phyloP scores from a whole-genome alignment of 2,113 vertebrate species.

The Gambusia affinis region DNA sequence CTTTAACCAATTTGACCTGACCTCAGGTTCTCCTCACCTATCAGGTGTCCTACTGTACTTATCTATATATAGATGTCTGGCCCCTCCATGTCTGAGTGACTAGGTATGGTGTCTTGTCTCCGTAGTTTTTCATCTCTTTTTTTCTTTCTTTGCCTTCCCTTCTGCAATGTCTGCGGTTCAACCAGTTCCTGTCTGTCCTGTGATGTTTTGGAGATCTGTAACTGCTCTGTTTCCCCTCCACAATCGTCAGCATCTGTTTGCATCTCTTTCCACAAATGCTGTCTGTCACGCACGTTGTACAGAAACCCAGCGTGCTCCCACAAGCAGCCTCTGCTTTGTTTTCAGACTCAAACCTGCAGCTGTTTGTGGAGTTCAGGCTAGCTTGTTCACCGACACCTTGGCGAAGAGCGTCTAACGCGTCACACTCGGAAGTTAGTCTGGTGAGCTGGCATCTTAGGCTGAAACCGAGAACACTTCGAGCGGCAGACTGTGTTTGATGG shows the following conservation, averaged over 20 bases:
- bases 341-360: neutral
- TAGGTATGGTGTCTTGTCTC: neutral
- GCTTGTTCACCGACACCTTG: neutral
- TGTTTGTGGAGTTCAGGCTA: neutral
- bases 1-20: neutral
- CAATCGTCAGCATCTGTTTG: neutral
- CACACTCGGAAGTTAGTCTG: neutral
- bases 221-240: constrained; percentile 7
- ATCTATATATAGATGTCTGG: constrained; percentile 27
- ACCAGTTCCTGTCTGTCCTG: constrained; percentile 37
- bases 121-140: neutral
- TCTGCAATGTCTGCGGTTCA: constrained; percentile 37
- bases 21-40: constrained; percentile 11
- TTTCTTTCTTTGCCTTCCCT: neutral
- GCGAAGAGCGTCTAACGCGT: neutral
- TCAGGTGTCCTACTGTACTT: constrained; percentile 9
- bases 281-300: neutral
- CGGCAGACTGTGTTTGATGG: neutral
- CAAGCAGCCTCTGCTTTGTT: neutral
- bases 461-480: constrained; percentile 19
- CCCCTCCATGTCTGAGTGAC: too few species aligned
- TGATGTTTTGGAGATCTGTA: neutral
- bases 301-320: neutral
- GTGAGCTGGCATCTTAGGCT: neutral
- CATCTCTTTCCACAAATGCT: neutral